Conservation (phyloP, 2,888 invertebrate genomes). For the Bembecia ichneumoniformis region DNA sequence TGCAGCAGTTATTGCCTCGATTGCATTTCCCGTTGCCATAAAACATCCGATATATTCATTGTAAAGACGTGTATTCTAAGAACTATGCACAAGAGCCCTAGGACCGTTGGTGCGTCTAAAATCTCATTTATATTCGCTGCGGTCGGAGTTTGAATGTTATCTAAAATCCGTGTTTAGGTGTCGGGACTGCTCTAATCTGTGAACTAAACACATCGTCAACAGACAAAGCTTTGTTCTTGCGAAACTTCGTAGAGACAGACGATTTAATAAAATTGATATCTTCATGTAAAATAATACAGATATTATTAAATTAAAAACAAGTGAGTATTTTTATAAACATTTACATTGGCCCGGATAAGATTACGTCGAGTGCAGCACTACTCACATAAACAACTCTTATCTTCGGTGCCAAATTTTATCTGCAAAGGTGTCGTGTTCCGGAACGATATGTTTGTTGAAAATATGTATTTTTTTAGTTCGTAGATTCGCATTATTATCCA, state of each 20-base stretch:
- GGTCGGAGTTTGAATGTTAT: constrained; percentile 70
- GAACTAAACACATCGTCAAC: constrained; percentile 70
- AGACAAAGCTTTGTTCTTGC: constrained; percentile 55
- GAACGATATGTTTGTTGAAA: constrained; percentile 4
- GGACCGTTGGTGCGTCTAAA: constrained; percentile 57
- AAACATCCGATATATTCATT: constrained; percentile 18
- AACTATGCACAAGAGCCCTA: constrained; percentile 62
- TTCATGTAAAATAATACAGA: too few species aligned
- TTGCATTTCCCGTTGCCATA: constrained; percentile 46
- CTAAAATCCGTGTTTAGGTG: constrained; percentile 73
- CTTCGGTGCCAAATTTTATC: constrained; percentile 15
- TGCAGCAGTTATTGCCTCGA: constrained; percentile 25
- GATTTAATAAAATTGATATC: too few species aligned
- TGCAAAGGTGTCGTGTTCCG: constrained; percentile 14
- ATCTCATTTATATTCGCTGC: constrained; percentile 71
- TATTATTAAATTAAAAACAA: not conserved
- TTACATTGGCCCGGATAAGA: constrained; percentile 27
- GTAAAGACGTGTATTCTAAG: constrained; percentile 46
- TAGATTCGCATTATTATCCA: not conserved
- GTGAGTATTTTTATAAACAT: constrained; percentile 9
- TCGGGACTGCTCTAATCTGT: constrained; percentile 67
- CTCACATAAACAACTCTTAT: constrained; percentile 12
- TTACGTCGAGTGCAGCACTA: constrained; percentile 13
- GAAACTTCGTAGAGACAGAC: constrained; percentile 8
- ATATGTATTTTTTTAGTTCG: constrained; percentile 1